Conservation (phyloP, 1,140 invertebrate genomes). For the Tribolium madens region DNA sequence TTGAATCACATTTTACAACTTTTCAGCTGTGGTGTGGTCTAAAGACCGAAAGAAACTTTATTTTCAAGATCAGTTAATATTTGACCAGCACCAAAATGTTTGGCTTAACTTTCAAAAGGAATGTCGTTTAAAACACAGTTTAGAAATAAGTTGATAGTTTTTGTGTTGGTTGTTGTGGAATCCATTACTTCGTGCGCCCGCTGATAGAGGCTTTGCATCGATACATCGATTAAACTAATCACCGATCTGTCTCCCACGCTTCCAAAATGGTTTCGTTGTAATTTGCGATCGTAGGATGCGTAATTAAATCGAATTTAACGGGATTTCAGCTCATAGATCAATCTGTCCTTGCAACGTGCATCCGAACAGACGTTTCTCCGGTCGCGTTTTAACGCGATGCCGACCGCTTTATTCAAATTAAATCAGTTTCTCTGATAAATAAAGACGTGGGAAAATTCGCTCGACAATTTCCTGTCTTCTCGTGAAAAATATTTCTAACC, state of each 20-base stretch:
- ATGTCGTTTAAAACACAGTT: no score
- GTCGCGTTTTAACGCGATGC: not conserved
- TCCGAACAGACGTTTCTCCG: not conserved
- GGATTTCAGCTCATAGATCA: slow-evolving; percentile 12
- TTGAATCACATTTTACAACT: no score
- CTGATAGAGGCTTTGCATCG: not conserved
- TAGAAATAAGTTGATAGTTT: no score
- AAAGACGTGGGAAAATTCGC: slow-evolving; percentile 21
- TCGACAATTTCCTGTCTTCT: slow-evolving; percentile 10
- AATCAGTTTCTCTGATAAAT: not conserved
- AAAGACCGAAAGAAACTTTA: no score
- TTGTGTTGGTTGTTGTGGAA: no score
- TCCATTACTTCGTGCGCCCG: not conserved
- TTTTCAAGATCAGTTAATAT: no score
- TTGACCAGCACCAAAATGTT: no score
- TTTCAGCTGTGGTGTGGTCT: no score
- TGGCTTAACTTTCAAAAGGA: no score
- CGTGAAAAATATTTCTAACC: not conserved
- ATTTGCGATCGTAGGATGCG: slow-evolving; percentile 19
- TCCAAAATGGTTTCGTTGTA: slow-evolving; percentile 14
- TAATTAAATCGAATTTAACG: slow-evolving; percentile 30
- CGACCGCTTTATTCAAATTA: slow-evolving; percentile 12
- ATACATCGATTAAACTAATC: slow-evolving; percentile 24
- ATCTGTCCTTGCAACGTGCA: not conserved
- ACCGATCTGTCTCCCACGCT: slow-evolving; percentile 17